These are phyloP conservation scores for Gobionotothen gibberifrons DNA, from an alignment of 2,797 vertebrate genomes.

Conservation along the genomic window DNA sequence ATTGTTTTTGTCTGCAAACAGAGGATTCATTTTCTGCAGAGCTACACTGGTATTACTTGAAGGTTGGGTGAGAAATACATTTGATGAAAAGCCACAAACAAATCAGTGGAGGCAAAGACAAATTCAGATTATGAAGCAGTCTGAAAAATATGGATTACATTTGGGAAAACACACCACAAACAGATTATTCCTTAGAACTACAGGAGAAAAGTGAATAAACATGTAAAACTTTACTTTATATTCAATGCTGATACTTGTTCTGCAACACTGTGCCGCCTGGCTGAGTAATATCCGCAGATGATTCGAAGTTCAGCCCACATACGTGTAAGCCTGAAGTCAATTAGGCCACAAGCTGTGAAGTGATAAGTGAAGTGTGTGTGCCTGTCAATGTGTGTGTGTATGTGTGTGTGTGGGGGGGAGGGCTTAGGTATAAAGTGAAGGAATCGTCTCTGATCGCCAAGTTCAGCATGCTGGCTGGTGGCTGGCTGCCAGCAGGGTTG, in stretches of 20 bases:
- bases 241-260: conserved; percentile 1
- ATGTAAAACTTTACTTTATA: conserved; percentile 4
- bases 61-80: conserved; percentile 3
- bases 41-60: background rate
- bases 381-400: too few species aligned
- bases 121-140: background rate
- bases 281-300: conserved; percentile 47
- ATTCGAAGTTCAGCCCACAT: conserved; percentile 49
- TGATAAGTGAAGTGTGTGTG: conserved; percentile 23
- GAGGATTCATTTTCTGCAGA: conserved; percentile 23
- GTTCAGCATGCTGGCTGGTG: conserved; percentile 52
- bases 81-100: background rate
- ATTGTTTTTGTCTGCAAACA: conserved; percentile 29
- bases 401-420: background rate
- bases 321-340: conserved; percentile 49
- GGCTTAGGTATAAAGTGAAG: conserved; percentile 50
- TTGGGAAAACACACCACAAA: background rate
- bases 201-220: background rate
- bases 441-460: conserved; percentile 50
- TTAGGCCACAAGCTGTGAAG: conserved; percentile 70
- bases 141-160: background rate
- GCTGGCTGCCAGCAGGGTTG: conserved; percentile 57
- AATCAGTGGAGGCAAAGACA: background rate
- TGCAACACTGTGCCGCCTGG: conserved; percentile 18
- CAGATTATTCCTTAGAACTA: background rate